Evolutionary conservation across 37 sponge, comb jelly and placozoan species (phyloP).

Genomic region (Crambe crambe): DNA sequence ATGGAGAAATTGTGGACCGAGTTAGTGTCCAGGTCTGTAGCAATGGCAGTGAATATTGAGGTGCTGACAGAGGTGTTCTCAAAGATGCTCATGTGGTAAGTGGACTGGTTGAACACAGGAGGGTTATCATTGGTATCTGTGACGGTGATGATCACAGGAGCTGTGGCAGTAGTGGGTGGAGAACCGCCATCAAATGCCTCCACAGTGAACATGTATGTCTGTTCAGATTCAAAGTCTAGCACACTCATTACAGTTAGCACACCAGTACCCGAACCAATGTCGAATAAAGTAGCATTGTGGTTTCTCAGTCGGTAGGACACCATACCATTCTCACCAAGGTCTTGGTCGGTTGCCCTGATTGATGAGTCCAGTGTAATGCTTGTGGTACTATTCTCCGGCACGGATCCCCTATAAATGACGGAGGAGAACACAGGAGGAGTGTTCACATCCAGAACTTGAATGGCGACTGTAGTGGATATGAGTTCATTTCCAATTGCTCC

Average conservation of each 20-base stretch:
- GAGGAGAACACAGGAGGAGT: conserved; percentile 43
- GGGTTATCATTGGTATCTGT: conserved; percentile 68
- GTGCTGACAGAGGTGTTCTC: conserved; percentile 36
- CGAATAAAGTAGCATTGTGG: conserved; percentile 32
- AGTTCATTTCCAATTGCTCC: too few relatives aligned
- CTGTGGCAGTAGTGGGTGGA: conserved; percentile 30
- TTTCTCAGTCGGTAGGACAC: conserved; percentile 44
- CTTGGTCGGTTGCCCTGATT: conserved; percentile 53
- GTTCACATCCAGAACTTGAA: conserved; percentile 64
- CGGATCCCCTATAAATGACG: conserved; percentile 9
- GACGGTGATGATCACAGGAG: conserved; percentile 36
- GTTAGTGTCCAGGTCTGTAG: conserved; percentile 16
- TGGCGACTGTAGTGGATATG: background rate
- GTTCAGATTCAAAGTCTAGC: conserved; percentile 13
- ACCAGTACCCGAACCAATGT: conserved; percentile 3
- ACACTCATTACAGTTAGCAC: background rate
- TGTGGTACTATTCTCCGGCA: conserved; percentile 53
- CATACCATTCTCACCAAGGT: conserved; percentile 59
- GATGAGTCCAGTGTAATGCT: background rate
- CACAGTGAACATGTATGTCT: conserved; percentile 34
- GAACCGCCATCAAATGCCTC: conserved; percentile 56
- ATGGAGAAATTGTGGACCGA: conserved; percentile 10
- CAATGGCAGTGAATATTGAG: conserved; percentile 25
- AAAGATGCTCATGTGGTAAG: background rate
- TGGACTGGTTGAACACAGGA: conserved; percentile 44